Conservation (phyloP, 2,113 vertebrate genomes). For the Hippocampus abdominalis region DNA sequence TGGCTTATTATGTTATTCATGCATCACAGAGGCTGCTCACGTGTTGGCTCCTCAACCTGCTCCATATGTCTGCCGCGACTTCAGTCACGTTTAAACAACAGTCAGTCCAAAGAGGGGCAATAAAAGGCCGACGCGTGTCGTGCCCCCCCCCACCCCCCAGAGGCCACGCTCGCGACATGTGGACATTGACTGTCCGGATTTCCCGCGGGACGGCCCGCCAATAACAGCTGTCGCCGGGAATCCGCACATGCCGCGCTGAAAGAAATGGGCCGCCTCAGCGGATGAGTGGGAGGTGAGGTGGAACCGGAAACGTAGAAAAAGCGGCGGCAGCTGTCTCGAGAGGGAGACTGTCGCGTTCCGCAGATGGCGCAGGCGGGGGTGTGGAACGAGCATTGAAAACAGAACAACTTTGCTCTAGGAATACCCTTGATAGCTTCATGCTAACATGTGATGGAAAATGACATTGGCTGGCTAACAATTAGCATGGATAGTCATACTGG, state of each 20-base stretch:
- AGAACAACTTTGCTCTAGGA: too few relatives aligned
- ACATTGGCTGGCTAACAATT: too few relatives aligned
- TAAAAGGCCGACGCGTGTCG: background rate
- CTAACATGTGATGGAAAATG: too few relatives aligned
- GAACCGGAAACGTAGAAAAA: constrained; percentile 39
- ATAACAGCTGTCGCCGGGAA: constrained; percentile 13
- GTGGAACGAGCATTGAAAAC: constrained; percentile 1
- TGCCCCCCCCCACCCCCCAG: background rate
- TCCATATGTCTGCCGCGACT: background rate
- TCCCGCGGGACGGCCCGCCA: constrained; percentile 32
- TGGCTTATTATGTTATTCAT: background rate
- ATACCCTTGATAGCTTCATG: too few relatives aligned
- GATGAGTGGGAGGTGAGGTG: constrained; percentile 26
- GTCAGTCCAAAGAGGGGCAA: background rate
- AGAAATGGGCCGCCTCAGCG: constrained; percentile 42
- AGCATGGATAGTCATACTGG: too few relatives aligned
- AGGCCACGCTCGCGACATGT: constrained; percentile 12
- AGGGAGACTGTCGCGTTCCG: constrained; percentile 10
- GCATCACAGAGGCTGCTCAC: background rate
- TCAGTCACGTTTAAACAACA: background rate
- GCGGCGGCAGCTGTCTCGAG: constrained; percentile 16
- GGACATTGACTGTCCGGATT: background rate
- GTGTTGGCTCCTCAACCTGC: background rate
- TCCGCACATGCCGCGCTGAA: constrained; percentile 6
- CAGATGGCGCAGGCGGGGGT: constrained; percentile 52